Evolutionary conservation across 2,797 vertebrate genomes (phyloP), one percentile per base, ranked within the genome.

Genomic region (Squalus acanthias): DNA sequence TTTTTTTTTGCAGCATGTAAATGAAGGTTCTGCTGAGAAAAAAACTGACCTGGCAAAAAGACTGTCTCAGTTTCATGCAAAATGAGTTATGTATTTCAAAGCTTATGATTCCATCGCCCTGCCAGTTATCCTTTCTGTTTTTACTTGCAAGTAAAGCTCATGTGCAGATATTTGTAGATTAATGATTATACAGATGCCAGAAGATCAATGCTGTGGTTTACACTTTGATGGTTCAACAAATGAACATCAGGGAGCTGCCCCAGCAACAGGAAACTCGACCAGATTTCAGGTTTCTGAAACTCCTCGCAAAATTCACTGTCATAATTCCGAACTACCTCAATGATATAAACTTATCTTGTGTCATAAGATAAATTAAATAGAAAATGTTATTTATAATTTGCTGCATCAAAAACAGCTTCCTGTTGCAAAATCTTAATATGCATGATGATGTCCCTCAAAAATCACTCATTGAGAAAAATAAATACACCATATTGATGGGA

Each of bases 151-250:
- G 22, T 3, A 92, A 92, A 63, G 15, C 89, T 65, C 33, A n/a
- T 39, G 76, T 82, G 29, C 89, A 92, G 33, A 92, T 65, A 65
- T 39, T 65, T 92, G 33, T 92, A 92, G 15, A 67, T 93, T 24
- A 93, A 69, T 69, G 63, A 46, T 93, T 20, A 67, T 93, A 46
- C 63, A 93, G 63, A 39, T 93, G 91, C n/a, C 88, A 91, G 57
- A 33, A 91, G 88, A 63, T 91, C 88, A 63, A 33, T 91, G 57
- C 20, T 88, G 39, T 29, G 50, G 50, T 57, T 88, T n/a, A 91
- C 29, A 91, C 29, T 63, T 67, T 39, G 63, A 69, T 93, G 63
- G n/a, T 24, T 93, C 63, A 93, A 26, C n/a, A 93, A 9, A 20
- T 93, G 65, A 93, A 93, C 65, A 69, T 69, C 63, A 69, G n/a